phyloP scores from a whole-genome alignment of 2,113 vertebrate genomes.

The Sander vitreus region DNA sequence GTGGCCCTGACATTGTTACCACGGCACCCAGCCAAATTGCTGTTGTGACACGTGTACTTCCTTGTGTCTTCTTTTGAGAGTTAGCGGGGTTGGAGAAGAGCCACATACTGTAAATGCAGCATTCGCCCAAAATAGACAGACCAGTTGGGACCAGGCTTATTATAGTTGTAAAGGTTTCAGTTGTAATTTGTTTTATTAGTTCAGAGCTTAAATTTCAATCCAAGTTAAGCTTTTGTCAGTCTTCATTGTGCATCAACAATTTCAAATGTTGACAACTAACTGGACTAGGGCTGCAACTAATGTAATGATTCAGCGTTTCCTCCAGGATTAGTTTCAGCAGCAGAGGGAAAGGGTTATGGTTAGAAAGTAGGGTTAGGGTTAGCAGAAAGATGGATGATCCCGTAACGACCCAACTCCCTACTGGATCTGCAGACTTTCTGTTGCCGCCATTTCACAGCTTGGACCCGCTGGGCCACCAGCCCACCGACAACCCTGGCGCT shows the following conservation, averaged over 20 bases:
- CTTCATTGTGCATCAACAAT: background rate
- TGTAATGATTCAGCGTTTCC: background rate
- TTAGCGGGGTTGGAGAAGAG: background rate
- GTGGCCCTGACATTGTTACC: constrained; percentile 41
- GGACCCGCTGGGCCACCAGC: too few species aligned
- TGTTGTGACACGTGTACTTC: constrained; percentile 30
- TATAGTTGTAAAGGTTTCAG: background rate
- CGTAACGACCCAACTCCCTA: too few species aligned
- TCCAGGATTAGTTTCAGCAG: too few species aligned
- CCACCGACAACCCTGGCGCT: too few species aligned
- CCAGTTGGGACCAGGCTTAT: background rate
- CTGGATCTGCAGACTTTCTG: too few species aligned
- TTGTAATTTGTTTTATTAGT: background rate
- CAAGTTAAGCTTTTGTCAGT: background rate
- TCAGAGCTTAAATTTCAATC: too few species aligned
- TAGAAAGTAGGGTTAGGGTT: too few species aligned
- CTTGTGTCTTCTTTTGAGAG: constrained; percentile 33
- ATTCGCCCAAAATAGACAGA: background rate
- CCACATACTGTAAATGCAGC: background rate
- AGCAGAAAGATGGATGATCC: too few species aligned
- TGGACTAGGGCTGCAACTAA: background rate
- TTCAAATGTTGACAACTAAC: background rate
- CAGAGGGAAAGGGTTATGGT: too few species aligned
- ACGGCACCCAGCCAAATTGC: constrained; percentile 13
- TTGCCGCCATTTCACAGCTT: too few species aligned